Base-by-base conservation (phyloP, 2,888 invertebrate species). In the Mantis religiosa region DNA sequence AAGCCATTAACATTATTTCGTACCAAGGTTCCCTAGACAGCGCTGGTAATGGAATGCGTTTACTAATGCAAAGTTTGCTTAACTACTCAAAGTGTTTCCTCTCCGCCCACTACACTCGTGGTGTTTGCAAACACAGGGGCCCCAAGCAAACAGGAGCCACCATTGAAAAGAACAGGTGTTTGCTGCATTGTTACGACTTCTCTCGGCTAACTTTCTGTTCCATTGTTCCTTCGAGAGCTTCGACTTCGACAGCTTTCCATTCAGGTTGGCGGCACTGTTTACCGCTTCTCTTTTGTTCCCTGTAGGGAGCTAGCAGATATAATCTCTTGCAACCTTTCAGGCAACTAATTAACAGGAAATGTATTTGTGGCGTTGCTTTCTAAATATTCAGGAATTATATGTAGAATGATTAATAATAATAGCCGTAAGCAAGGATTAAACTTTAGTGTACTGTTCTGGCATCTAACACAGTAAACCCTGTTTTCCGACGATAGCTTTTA, bases 131-230 rank as follows among this genome's bases (percentile, higher is more conserved):
- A 34, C 34, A 14, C n/a, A 41, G 85, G 25, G 20, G 84, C 84
- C 84, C 30, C 85, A 47, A 47, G 47, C 47, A 85, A 41, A 85
- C 85, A 85, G 85, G 30, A 85, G 47, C 41, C n/a, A 82, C 87
- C 82, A 86, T 86, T 86, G 86, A 86, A 81, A 25, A 82, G 82
- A 87, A 87, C 87, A 87, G 87, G 87, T 87, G 87, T 87, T 82
- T 87, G 82, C 87, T n/a, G 34, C 87, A 87, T 87, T 87, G 87
- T 87, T 82, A 87, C 41, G 82, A 87, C 87, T 82, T 87, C 82
- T 47, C 47, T 84, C 54, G 25, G 54, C 54, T 71, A 41, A 41
- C 41, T 71, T 71, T 71, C 20, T 71, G 54, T 71, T 71, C 54
- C 54, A 71, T 71, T 71, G 54, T 71, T 71, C 54, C 25, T 20